phyloP scores from a whole-genome alignment of 92 coral and sea anemone species.

The Zoanthus sansibaricus region DNA sequence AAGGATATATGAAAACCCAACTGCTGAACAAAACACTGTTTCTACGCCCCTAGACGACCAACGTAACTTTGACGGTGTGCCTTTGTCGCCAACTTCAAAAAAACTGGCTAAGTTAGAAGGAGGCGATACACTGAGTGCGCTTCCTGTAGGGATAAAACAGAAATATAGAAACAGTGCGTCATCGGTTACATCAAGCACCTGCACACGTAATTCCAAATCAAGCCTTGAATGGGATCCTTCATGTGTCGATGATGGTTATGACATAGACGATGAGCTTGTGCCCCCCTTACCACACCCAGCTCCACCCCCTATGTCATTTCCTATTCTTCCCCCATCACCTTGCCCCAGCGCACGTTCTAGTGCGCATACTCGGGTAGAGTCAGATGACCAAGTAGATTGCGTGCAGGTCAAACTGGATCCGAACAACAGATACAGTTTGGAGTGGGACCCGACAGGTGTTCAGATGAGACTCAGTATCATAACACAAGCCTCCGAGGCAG shows the following conservation, averaged over 20 bases:
- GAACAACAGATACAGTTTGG: conserved; percentile 91
- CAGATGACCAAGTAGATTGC: conserved; percentile 71
- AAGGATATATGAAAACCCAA: conserved; percentile 87
- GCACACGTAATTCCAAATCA: conserved; percentile 67
- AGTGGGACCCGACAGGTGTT: conserved; percentile 99
- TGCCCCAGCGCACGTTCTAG: conserved; percentile 57
- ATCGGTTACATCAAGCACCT: conserved; percentile 74
- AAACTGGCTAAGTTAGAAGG: conserved; percentile 83
- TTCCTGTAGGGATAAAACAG: conserved; percentile 85
- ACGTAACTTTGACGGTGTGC: conserved; percentile 40
- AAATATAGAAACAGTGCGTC: conserved; percentile 79
- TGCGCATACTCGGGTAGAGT: conserved; percentile 34
- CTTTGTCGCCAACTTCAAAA: conserved; percentile 71
- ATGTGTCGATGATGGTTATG: conserved; percentile 76
- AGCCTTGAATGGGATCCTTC: conserved; percentile 98
- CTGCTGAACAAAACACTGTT: conserved; percentile 56
- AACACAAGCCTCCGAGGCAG: conserved; percentile 86
- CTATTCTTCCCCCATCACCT: conserved; percentile 73
- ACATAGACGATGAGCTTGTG: conserved; percentile 80
- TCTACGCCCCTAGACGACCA: conserved; percentile 39
- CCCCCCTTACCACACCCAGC: conserved; percentile 96
- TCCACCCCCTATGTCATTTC: conserved; percentile 66
- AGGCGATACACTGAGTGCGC: conserved; percentile 87
- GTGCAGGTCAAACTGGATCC: conserved; percentile 77
- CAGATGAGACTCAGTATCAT: conserved; percentile 94